Base-by-base conservation (phyloP, 2,797 vertebrate species). In the Trematomus bernacchii region DNA sequence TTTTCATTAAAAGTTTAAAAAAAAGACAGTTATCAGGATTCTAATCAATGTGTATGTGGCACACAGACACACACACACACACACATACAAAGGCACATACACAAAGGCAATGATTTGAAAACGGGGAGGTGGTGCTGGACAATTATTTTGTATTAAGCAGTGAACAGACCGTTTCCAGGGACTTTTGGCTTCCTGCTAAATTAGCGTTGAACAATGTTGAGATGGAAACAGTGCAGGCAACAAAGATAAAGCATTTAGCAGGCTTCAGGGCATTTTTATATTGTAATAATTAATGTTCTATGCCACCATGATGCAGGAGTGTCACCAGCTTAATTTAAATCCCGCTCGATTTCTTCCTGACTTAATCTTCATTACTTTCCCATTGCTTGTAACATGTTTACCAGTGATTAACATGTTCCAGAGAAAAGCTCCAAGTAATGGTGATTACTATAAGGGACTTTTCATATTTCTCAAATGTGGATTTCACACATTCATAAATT, bases 361-460 rank as follows among this genome's bases (percentile, higher is more conserved):
- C 86, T 94, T 94, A 89, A 93, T 94, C 92, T 93, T 94, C 89
- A 94, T 94, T 94, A 94, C 91, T 93, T 91, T 81, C 70, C 83
- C 86, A 89, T 92, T 91, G 86, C 83, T 84, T 58, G 66, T 83
- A 91, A 92, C 90, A 88, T 92, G 85, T 93, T 94, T 93, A 94
- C 83, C 71, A 88, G 82, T 90, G 90, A 94, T 94, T 94, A 93
- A 91, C 93, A 92, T 88, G 88, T 91, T 93, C 76, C 53, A 40
- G 77, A 85, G 47, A 21, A 51, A 71, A 33, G 70, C 57, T 83
- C 82, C 79, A 62, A 78, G 64, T 72, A 73, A 72, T 66, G 48
- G 60, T 47, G 71, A 88, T 37, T 3, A 57, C 70, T 43, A 42
- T 48, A 68, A 62, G 68, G 46, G 64, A 80, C 79, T 76, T 82